Conservation (phyloP, 2,888 invertebrate species). For the Agrotis segetum region DNA sequence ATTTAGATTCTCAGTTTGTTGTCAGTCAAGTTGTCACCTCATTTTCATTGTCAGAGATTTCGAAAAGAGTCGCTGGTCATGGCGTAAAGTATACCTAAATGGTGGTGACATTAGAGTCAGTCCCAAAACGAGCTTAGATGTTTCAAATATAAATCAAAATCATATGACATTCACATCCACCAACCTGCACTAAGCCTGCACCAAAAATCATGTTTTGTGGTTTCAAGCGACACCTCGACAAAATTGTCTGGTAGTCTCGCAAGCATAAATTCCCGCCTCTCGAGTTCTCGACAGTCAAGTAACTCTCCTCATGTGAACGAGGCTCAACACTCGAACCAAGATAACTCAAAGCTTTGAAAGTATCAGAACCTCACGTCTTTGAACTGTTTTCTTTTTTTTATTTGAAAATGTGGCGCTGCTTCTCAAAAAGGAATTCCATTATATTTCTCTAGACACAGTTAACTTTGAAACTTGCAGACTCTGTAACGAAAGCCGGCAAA, state of each 20-base stretch:
- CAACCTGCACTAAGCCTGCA: not conserved
- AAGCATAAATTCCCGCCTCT: not conserved
- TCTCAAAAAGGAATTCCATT: constrained; percentile 6
- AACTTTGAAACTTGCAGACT: constrained; percentile 14
- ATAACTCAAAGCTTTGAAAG: constrained; percentile 40
- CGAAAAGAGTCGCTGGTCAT: no score
- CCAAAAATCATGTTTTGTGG: not conserved
- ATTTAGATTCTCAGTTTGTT: no score
- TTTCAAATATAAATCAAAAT: no score
- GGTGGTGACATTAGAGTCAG: no score
- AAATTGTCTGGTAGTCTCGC: not conserved
- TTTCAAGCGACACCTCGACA: not conserved
- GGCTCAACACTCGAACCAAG: not conserved
- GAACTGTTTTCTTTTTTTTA: constrained; percentile 21
- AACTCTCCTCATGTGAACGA: constrained; percentile 1
- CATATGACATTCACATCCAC: no score
- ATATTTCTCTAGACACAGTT: constrained; percentile 10
- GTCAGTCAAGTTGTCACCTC: no score
- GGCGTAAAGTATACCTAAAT: no score
- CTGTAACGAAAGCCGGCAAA: constrained; percentile 12
- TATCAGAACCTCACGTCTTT: constrained; percentile 44
- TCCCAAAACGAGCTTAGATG: no score
- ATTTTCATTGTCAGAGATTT: no score
- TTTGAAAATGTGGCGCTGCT: constrained; percentile 17
- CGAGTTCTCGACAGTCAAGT: constrained; percentile 1